Base-by-base conservation (phyloP, 2,113 vertebrate species). In the Phycodurus eques region DNA sequence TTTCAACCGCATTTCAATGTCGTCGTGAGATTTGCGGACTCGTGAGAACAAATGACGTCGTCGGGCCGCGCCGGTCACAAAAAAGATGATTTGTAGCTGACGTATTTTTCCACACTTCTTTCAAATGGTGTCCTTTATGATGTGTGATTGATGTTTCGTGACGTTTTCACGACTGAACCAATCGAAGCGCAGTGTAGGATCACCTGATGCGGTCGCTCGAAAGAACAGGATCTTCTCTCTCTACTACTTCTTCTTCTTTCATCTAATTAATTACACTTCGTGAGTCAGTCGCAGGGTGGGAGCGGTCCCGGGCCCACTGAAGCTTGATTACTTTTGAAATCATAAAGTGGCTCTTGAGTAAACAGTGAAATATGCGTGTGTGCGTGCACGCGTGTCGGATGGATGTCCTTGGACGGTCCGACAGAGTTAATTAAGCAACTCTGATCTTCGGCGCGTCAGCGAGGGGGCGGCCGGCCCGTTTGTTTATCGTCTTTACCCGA, bases 241-340 rank as follows among this genome's bases (percentile, higher is more conserved):
- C 51, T 68, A 33, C 49, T 46, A 22, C 44, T 39, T 27, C 27
- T 39, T 39, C 35, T 39, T 46, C 27, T 17, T n/a, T 59, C 11
- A 3, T 39, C 5, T 44, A 13, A 39, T 20, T 66, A 13, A 39
- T 88, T 85, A 73, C 75, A 77, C 74, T 87, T 73, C 79, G 68
- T 81, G 78, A 78, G 83, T 84, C 78, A 8, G 71, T 76, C 78
- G 80, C 81, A 83, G 61, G 68, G 79, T 35, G 33, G 84, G 83
- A 4, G 56, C 13, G 78, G 81, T 87, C 74, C 84, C 85, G 75
- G 84, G 53, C 83, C 76, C 83, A 72, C 79, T 87, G 79, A 77
- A 88, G 82, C 74, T 84, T 89, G 87, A 90, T 90, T 87, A 86
- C 84, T 79, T 88, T 91, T 90, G 88, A 90, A 57, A 91, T 91